Evolutionary conservation across 2,888 invertebrate species (phyloP), one percentile per base, ranked within the genome.

Genomic region (Clunio marinus): DNA sequence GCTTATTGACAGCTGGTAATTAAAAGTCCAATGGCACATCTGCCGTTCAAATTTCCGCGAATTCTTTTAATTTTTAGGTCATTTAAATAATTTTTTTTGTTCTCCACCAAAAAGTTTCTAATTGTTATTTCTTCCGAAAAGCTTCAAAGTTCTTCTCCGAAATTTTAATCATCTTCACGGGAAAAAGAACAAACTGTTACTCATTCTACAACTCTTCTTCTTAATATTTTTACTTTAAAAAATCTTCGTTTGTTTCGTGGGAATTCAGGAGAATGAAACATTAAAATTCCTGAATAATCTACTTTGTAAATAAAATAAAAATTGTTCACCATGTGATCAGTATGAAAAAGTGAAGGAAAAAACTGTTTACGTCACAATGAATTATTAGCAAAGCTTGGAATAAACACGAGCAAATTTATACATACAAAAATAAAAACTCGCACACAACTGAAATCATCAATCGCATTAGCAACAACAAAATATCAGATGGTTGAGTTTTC

Each of bases 21-120:
- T 51, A 51, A 51, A 51, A 51, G 51, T 59, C 32, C 59, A 59
- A 59, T 59, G 59, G 28, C 59, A 59, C 59, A 59, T 28, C 59
- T 28, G 59, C 59, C 35, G 59, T n/a, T 35, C 59, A 41, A 15
- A 32, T 20, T 59, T 59, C 59, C 59, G 59, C 59, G 59, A 32
- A 59, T 32, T 41, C n/a, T 41, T 41, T 41, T 41, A 15, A 28
- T 59, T 27, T 8, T 32, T 59, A 59, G 59, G 59, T 59, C 59
- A 59, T 15, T 32, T 41, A 13, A 13, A 13, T 10, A 13, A 13
- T 1, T 1, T 13, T 41, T 41, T 41, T n/a, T 41, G 15, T 41
- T 41, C 17, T 41, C 41, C 41, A n/a, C n/a, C n/a, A n/a, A n/a
- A n/a, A n/a, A n/a, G n/a, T n/a, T n/a, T n/a, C n/a, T n/a, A n/a